Conservation (phyloP, 2,888 invertebrate genomes). For the Tachina lurida region DNA sequence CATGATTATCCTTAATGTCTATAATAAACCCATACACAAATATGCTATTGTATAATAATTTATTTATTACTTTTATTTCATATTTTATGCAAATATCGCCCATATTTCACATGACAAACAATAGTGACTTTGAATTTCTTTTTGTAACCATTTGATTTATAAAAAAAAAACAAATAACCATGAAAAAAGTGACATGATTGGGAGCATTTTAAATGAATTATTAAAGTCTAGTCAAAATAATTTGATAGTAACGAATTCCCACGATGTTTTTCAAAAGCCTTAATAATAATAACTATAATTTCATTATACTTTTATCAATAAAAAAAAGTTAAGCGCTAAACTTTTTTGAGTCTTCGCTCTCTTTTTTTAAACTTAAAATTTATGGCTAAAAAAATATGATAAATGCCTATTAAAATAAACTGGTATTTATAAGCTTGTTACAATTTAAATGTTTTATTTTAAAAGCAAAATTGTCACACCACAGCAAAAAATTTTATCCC, state of each 20-base stretch:
- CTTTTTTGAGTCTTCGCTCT: background rate
- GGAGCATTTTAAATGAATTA: constrained; percentile 21
- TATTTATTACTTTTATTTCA: background rate
- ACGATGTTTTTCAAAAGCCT: constrained; percentile 35
- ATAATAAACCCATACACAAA: background rate
- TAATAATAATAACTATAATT: constrained; percentile 16
- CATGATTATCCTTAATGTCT: background rate
- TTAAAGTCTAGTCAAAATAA: constrained; percentile 23
- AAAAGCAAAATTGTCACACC: constrained; percentile 22
- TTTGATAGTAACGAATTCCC: constrained; percentile 36
- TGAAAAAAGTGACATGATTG: background rate
- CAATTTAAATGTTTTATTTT: background rate
- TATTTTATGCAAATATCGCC: constrained; percentile 30
- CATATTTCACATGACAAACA: constrained; percentile 29
- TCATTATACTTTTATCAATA: constrained; percentile 13
- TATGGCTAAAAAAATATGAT: background rate
- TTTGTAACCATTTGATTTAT: constrained; percentile 3
- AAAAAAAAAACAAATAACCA: background rate
- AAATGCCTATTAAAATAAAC: background rate
- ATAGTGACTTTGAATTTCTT: constrained; percentile 34
- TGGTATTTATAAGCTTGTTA: constrained; percentile 3
- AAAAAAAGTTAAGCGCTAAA: background rate
- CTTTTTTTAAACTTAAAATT: background rate
- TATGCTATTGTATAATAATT: background rate
- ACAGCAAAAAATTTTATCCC: background rate